Evolutionary conservation across 2,888 invertebrate genomes (phyloP), one percentile per base, ranked within the genome.

Genomic region (Nomada ruficornis): DNA sequence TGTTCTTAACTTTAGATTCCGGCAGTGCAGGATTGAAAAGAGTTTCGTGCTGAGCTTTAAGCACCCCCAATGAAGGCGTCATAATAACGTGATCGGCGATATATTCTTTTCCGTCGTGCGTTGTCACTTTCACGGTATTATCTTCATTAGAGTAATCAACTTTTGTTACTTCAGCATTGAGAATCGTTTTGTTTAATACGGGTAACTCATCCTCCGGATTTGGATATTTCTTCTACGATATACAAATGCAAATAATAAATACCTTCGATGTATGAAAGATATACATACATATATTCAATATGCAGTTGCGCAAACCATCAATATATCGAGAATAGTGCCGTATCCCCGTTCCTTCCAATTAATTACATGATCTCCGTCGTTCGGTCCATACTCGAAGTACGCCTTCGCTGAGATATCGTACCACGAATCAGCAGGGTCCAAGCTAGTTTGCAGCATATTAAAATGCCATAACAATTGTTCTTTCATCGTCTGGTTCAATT

Each of bases 51-150:
- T 95, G 93, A 29, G 95, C 95, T 90, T 97, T 97, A 20, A 97
- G 93, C 0, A 96, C 96, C 0, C 97, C 97, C 0, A 97, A 91
- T 0, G 97, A 96, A 0, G 95, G 94, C 0, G 97, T 97, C 0
- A 96, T 94, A 44, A 97, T 95, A 0, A 96, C 96, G 88, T 96
- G 96, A 86, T 96, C 95, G 0, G 96, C 96, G 29, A 89, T 91
- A 84, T 95, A 96, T 0, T 88, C 84, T 0, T 94, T 89, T 0
- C 95, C 96, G 89, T 96, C 96, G 26, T 91, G 91, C 85, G 92
- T 91, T 3, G 83, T 81, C 9, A 93, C 26, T 50, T 77, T 84
- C 4, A 88, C 77, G 11, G 77, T 77, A 29, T 80, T 85, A 44
- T 88, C 83, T 13, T 76, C 60, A 55, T 57, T 63, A 5, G 80